Conservation (phyloP, 2,888 invertebrate species). For the Xiphydria camelus region DNA sequence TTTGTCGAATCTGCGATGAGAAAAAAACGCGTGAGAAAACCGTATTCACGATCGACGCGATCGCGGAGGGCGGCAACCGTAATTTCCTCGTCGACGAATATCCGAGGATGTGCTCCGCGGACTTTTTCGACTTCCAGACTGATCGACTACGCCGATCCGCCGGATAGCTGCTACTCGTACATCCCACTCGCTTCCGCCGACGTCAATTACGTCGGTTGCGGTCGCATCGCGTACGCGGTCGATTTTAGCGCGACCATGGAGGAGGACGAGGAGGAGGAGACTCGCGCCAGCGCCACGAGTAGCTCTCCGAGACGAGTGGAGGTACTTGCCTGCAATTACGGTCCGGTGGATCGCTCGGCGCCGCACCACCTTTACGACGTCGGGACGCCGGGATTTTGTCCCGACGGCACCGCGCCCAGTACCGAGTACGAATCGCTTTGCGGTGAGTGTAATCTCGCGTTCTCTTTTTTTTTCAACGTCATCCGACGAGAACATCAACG, state of each 20-base stretch:
- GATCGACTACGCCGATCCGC: conserved; percentile 28
- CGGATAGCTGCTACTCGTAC: conserved; percentile 34
- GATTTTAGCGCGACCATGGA: conserved; percentile 22
- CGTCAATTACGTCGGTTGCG: conserved; percentile 42
- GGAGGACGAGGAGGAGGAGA: conserved; percentile 16
- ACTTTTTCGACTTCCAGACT: conserved; percentile 38
- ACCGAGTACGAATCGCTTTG: conserved; percentile 33
- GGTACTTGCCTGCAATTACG: conserved; percentile 52
- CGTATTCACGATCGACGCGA: no score
- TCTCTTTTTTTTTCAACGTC: no score
- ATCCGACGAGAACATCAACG: no score
- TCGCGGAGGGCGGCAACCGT: no score
- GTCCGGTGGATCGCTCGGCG: conserved; percentile 44
- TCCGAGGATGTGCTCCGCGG: no score
- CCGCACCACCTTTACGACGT: conserved; percentile 40
- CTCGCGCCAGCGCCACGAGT: conserved; percentile 9
- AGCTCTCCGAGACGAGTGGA: conserved; percentile 33
- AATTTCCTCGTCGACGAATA: no score
- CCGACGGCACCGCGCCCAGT: conserved; percentile 33
- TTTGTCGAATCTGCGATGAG: no score
- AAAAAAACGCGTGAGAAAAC: no score
- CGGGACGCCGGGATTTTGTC: conserved; percentile 35
- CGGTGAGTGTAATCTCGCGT: conserved; percentile 33
- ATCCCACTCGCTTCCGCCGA: conserved; percentile 36
- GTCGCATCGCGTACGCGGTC: conserved; percentile 37